phyloP scores from a whole-genome alignment of 30 jellyfish, hydroid and myxozoan genomes.

The Aurelia coerulea region DNA sequence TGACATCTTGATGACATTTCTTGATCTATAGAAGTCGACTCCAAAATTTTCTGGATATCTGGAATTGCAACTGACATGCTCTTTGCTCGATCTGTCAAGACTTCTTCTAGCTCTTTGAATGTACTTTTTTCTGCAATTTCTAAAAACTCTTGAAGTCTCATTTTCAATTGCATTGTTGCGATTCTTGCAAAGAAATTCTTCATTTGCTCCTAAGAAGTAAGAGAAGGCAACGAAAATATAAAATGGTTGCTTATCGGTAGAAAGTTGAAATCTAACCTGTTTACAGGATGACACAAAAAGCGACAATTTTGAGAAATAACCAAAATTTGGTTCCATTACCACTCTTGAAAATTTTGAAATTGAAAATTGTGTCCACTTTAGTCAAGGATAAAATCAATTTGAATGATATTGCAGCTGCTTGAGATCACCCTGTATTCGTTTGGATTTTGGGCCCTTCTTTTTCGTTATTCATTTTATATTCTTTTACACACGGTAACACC shows the following conservation, averaged over 20 bases:
- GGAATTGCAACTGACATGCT: slow-evolving; percentile 41
- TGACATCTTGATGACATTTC: slow-evolving; percentile 70
- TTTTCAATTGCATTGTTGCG: slow-evolving; percentile 49
- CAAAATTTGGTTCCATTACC: too few species aligned
- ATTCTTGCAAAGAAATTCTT: slow-evolving; percentile 42
- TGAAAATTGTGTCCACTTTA: too few species aligned
- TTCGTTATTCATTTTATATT: too few species aligned
- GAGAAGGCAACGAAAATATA: neutral
- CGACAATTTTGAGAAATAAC: too few species aligned
- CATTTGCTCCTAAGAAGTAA: slow-evolving; percentile 51
- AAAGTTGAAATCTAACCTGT: neutral
- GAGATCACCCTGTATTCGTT: too few species aligned
- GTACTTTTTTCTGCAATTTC: neutral
- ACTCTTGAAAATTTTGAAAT: too few species aligned
- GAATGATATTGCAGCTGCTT: too few species aligned
- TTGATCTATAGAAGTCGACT: slow-evolving; percentile 57
- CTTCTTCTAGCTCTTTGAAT: slow-evolving; percentile 32
- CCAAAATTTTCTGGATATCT: slow-evolving; percentile 49
- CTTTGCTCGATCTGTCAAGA: slow-evolving; percentile 31
- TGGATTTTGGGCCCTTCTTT: too few species aligned
- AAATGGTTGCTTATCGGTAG: neutral
- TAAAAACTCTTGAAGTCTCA: slow-evolving; percentile 49
- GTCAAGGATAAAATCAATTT: too few species aligned
- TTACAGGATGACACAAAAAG: neutral
- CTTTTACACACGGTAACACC: too few species aligned